A percentile compares a stretch with the other conserved stretches of the same genome.
Evolutionary conservation across 2,888 invertebrate genomes (phyloP).

Genomic region (Ariolimax columbianus): DNA sequence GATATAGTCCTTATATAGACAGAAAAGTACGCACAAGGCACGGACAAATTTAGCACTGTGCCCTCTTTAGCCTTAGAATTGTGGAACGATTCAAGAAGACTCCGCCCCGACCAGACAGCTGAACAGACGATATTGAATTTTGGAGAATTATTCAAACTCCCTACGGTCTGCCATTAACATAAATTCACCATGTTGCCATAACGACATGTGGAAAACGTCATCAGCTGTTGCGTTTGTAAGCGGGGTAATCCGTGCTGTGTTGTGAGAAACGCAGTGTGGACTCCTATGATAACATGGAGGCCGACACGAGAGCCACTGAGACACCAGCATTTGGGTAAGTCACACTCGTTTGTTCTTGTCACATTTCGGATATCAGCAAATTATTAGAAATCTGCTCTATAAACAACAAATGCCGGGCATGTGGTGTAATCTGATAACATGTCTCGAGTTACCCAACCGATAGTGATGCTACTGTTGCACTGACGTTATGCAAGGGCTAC

Average conservation of each 20-base stretch:
- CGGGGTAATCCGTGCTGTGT: conserved; percentile 26
- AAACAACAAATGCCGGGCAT: no score
- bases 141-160: conserved; percentile 32
- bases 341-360: neutral
- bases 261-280: conserved; percentile 1
- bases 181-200: conserved; percentile 50
- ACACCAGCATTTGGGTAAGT: conserved; percentile 13
- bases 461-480: no score
- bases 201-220: conserved; percentile 50
- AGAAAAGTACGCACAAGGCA: neutral
- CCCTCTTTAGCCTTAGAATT: neutral
- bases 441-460: no score
- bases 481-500: no score
- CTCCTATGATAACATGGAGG: conserved; percentile 19
- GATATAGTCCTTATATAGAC: neutral
- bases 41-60: neutral
- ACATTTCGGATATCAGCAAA: neutral
- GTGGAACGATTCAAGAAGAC: neutral
- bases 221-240: conserved; percentile 25
- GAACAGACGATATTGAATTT: conserved; percentile 35
- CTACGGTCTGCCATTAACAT: conserved; percentile 48
- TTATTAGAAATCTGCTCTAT: no score
- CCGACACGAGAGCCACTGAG: conserved; percentile 23
- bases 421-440: no score
- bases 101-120: neutral